Evolutionary conservation across 2,797 vertebrate genomes (phyloP), one percentile per base, ranked within the genome.

Genomic region (Takifugu rubripes): DNA sequence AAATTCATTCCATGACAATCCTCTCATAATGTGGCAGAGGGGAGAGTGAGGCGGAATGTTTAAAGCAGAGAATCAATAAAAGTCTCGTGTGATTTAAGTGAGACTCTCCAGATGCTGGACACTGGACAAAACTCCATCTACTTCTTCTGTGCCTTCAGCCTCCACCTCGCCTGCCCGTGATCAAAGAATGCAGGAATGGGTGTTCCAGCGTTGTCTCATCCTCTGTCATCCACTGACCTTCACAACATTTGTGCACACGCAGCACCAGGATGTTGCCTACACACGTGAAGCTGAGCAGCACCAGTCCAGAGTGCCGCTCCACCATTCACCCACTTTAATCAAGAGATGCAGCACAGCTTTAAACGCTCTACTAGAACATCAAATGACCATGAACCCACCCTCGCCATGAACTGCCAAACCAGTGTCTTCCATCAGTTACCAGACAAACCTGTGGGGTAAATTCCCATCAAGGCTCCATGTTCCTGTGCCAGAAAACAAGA

Each of bases 11-110:
- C 25, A 52, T 78, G 70, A 70, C 62, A 68, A 50, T 72, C 59
- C 36, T 54, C 55, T 68, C 46, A 3, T 54, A 63, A 74, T 16
- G 25, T 72, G 69, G 58, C 52, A 56, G 66, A 71, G 54, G 51
- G 45, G 44, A 74, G 61, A 74, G 40, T 54, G 66, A 83, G 67
- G 58, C 45, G 31, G 56, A 68, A 66, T 64, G 56, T 77, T 76
- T 60, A 42, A 77, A 75, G 68, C 70, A 61, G 53, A 76, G 74
- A 79, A 74, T 81, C 76, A 81, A 69, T 80, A 83, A 85, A 85
- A 68, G 72, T 74, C 69, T 74, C 29, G 49, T 73, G 62, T 70
- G 72, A 74, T 80, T 68, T 63, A 25, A 66, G 46, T 68, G 70
- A 85, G 61, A 45, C 59, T 64, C 63, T 78, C 75, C 77, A 80